Base-by-base conservation (phyloP, 2,797 vertebrate genomes). In the Megaceryle alcyon region DNA sequence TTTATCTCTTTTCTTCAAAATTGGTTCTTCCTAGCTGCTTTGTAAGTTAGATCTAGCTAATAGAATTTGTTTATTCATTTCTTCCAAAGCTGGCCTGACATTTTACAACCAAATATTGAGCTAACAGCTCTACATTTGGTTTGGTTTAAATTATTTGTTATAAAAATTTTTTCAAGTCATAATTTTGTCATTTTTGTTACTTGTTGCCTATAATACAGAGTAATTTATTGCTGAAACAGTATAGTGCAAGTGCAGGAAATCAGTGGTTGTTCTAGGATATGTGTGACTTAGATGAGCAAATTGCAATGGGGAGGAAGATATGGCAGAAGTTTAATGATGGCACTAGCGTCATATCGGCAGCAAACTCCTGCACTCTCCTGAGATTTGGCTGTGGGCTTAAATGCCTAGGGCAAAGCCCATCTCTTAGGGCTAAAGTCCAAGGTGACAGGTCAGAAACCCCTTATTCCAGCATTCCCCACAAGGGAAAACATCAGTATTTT, bases 1-100 rank as follows among this genome's bases (percentile, higher is more conserved):
- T 72, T 71, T 79, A 79, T 63, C 66, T 91, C 54, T 60, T 83
- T 90, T 89, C 66, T 93, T 91, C 64, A 94, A 92, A 82, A 82
- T 0, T 87, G 43, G 70, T 60, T 93, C 35, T 60, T 90, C 35
- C 56, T 60, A 88, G 35, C n/a, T 78, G 66, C 43, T 64, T 84
- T 89, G 0, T 46, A 92, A 86, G 39, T 72, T 70, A 70, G 51
- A 81, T 70, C 44, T 65, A 85, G 65, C 63, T 70, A 69, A 82
- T 1, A 71, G 17, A 73, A 82, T 71, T 25, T 65, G 48, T 81
- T 89, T 76, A 81, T 33, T 64, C 35, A 19, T 83, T 92, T 88
- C 43, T 82, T 80, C 57, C 10, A 13, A 89, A 92, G 49, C 21
- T 87, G 66, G 31, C 29, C 64, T 87, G 44, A 87, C 41, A 59